Evolutionary conservation across 1,140 invertebrate genomes (phyloP).

Genomic region (Drosophila guanche): DNA sequence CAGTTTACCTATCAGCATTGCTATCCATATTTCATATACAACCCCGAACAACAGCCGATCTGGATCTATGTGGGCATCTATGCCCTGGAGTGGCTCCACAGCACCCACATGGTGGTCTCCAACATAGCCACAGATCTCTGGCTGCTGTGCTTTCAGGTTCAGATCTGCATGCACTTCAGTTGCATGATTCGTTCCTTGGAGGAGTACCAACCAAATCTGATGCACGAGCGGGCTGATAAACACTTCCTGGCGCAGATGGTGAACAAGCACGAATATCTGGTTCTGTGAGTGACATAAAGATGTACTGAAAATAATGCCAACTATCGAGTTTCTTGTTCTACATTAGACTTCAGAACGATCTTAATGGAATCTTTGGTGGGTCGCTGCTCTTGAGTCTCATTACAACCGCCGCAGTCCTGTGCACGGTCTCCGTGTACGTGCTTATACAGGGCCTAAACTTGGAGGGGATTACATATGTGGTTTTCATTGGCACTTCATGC

Average conservation of each 20-base stretch:
- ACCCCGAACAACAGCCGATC: conserved; percentile 24
- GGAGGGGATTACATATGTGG: conserved; percentile 43
- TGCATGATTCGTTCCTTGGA: conserved; percentile 33
- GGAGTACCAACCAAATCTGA: conserved; percentile 31
- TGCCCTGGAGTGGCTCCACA: conserved; percentile 46
- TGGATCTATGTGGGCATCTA: conserved; percentile 52
- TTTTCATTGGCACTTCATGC: conserved; percentile 45
- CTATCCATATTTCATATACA: conserved; percentile 47
- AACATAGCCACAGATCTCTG: conserved; percentile 55
- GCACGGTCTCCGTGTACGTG: conserved; percentile 47
- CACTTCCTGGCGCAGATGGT: conserved; percentile 47
- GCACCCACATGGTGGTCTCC: conserved; percentile 44
- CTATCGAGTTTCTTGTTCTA: neutral
- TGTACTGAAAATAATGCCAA: neutral
- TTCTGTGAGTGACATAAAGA: conserved; percentile 32
- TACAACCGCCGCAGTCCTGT: conserved; percentile 48
- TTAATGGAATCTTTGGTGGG: conserved; percentile 43
- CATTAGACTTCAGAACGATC: conserved; percentile 38
- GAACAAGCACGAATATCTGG: conserved; percentile 42
- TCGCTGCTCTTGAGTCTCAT: conserved; percentile 51
- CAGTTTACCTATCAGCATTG: conserved; percentile 40
- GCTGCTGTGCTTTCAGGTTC: conserved; percentile 52
- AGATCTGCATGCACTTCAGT: conserved; percentile 63
- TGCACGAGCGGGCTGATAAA: conserved; percentile 20
- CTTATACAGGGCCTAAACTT: conserved; percentile 43